phyloP scores from a whole-genome alignment of 2,888 invertebrate genomes.

The Piscicola geometra region DNA sequence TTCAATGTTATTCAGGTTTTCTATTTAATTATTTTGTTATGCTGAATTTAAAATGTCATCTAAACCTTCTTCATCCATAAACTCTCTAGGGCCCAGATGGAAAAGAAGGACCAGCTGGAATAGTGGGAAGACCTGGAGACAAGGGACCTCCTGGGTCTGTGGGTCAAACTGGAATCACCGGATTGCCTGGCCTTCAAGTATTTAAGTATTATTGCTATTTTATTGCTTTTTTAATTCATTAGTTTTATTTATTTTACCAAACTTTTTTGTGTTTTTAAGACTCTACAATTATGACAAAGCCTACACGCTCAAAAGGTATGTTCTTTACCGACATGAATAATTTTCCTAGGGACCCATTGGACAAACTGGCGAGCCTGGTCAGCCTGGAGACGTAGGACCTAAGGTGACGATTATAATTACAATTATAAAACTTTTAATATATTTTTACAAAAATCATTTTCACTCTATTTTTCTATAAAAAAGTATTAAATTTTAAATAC shows the following conservation, averaged over 20 bases:
- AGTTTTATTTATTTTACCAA: not conserved
- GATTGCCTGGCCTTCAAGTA: conserved; percentile 36
- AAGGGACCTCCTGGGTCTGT: conserved; percentile 65
- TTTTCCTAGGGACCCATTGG: conserved; percentile 36
- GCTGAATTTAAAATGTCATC: conserved; percentile 58
- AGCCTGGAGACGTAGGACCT: conserved; percentile 29
- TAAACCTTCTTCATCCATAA: too few relatives aligned
- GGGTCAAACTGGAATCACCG: conserved; percentile 62
- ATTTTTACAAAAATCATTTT: conserved; percentile 2
- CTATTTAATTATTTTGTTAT: not conserved
- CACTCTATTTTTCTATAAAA: not conserved
- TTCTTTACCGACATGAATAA: too few relatives aligned
- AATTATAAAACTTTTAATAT: not conserved
- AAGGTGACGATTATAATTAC: conserved; percentile 20
- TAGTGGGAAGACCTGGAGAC: conserved; percentile 41
- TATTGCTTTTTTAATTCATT: not conserved
- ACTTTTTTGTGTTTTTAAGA: not conserved
- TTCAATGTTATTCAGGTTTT: not conserved
- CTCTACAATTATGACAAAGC: conserved; percentile 14
- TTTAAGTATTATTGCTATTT: not conserved
- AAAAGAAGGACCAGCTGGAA: conserved; percentile 38
- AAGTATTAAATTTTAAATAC: too few relatives aligned
- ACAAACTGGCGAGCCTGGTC: conserved; percentile 24
- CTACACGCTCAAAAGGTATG: too few relatives aligned
- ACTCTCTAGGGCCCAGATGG: conserved; percentile 36